phyloP scores from a whole-genome alignment of 2,888 invertebrate species.

The Cybosia mesomella region DNA sequence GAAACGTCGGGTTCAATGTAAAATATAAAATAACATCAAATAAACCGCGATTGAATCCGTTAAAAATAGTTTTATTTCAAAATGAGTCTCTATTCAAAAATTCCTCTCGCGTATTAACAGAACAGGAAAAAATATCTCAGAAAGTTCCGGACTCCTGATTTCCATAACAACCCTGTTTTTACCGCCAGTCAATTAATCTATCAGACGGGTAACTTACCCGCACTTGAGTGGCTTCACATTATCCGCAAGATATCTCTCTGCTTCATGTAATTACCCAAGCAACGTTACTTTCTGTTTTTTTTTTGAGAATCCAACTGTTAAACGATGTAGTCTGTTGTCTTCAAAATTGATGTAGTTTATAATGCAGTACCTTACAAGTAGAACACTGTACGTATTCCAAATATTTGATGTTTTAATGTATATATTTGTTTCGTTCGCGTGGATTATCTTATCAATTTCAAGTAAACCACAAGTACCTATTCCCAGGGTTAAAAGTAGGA shows the following conservation, averaged over 20 bases:
- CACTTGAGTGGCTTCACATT: constrained; percentile 43
- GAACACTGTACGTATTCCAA: too few species aligned
- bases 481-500: not conserved
- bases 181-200: constrained; percentile 47
- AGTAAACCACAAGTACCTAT: too few species aligned
- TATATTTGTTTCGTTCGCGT: too few species aligned
- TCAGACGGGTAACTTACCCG: constrained; percentile 45
- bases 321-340: not conserved
- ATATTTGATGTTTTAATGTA: too few species aligned
- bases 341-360: not conserved
- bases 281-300: constrained; percentile 38
- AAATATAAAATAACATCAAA: too few species aligned
- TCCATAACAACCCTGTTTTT: constrained; percentile 42
- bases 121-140: constrained; percentile 7
- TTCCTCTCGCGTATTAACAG: not conserved
- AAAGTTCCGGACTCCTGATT: constrained; percentile 24
- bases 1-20: too few species aligned
- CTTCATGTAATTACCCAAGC: constrained; percentile 34
- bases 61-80: not conserved
- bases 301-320: constrained; percentile 18
- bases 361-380: too few species aligned
- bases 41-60: too few species aligned
- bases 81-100: not conserved
- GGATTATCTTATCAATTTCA: too few species aligned
- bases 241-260: constrained; percentile 45